phyloP scores from a whole-genome alignment of 1,140 invertebrate genomes.

The Melitaea cinxia region DNA sequence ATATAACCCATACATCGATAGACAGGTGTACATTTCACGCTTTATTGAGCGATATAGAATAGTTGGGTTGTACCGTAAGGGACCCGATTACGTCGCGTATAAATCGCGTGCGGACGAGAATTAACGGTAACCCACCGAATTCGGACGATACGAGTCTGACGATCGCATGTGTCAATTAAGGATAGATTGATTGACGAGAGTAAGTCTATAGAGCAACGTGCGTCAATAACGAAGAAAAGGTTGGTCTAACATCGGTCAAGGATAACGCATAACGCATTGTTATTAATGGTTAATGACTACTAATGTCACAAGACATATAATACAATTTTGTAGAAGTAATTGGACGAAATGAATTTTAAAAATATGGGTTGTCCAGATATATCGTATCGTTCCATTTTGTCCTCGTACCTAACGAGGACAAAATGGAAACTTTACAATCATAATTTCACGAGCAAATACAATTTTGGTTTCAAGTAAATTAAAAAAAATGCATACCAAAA shows the following conservation, averaged over 20 bases:
- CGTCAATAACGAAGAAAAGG: conserved; percentile 24
- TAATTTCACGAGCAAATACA: too few relatives aligned
- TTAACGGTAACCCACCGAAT: conserved; percentile 69
- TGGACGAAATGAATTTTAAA: too few relatives aligned
- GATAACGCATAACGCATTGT: neutral
- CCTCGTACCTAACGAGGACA: too few relatives aligned
- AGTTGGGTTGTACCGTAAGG: conserved; percentile 67
- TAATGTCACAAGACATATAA: neutral
- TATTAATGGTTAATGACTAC: neutral
- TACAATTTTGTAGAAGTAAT: too few relatives aligned
- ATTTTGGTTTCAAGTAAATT: too few relatives aligned
- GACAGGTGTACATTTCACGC: conserved; percentile 31
- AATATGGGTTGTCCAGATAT: too few relatives aligned
- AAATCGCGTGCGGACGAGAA: conserved; percentile 61
- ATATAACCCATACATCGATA: conserved; percentile 32
- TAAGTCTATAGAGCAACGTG: conserved; percentile 18
- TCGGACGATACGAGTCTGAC: conserved; percentile 55
- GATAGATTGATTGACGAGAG: conserved; percentile 42
- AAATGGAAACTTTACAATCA: too few relatives aligned
- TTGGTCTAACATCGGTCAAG: conserved; percentile 13
- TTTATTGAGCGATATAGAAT: conserved; percentile 40
- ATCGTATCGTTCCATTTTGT: too few relatives aligned
- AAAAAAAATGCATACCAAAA: too few relatives aligned
- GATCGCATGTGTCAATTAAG: conserved; percentile 48
- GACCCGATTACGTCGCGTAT: conserved; percentile 70